Percentiles rank a stretch among this genome's conserved stretches.
These are phyloP conservation scores for Microplitis mediator DNA, from an alignment of 1,140 invertebrate genomes.

Conservation along the genomic window DNA sequence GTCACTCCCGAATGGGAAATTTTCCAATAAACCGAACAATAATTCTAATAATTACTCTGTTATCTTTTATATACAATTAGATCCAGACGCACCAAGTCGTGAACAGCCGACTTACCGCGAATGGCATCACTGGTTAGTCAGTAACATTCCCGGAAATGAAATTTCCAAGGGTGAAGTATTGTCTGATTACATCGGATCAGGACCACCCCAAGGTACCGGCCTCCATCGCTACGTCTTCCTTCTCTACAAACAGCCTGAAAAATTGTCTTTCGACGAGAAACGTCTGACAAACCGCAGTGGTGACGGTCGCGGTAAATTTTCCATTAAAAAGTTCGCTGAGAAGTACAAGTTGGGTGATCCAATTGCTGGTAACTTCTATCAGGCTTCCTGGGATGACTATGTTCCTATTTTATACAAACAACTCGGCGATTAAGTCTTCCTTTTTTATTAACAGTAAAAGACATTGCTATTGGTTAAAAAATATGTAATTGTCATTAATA, in stretches of 20 bases:
- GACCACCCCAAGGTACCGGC: slow-evolving; percentile 80
- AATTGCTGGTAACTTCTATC: slow-evolving; percentile 87
- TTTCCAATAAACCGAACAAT: not conserved
- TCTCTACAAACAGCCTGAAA: slow-evolving; percentile 81
- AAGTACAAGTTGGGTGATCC: slow-evolving; percentile 84
- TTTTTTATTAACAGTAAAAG: too few species aligned
- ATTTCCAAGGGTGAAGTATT: slow-evolving; percentile 75
- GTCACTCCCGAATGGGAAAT: not conserved
- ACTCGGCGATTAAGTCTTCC: slow-evolving; percentile 59
- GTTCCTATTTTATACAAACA: slow-evolving; percentile 80
- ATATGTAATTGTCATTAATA: too few species aligned
- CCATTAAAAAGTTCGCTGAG: slow-evolving; percentile 78
- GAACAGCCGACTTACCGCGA: slow-evolving; percentile 79
- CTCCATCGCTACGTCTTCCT: slow-evolving; percentile 91
- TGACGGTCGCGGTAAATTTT: slow-evolving; percentile 77
- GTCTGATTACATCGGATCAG: slow-evolving; percentile 83
- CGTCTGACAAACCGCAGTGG: slow-evolving; percentile 71
- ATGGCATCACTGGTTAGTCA: slow-evolving; percentile 92
- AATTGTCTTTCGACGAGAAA: slow-evolving; percentile 73
- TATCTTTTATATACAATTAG: slow-evolving; percentile 54
- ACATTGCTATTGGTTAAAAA: too few species aligned
- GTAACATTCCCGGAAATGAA: slow-evolving; percentile 83
- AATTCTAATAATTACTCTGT: not conserved
- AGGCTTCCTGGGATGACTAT: slow-evolving; percentile 89
- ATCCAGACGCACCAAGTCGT: slow-evolving; percentile 90